Base-by-base conservation (phyloP, 2,888 invertebrate species). In the Diogma glabrata region DNA sequence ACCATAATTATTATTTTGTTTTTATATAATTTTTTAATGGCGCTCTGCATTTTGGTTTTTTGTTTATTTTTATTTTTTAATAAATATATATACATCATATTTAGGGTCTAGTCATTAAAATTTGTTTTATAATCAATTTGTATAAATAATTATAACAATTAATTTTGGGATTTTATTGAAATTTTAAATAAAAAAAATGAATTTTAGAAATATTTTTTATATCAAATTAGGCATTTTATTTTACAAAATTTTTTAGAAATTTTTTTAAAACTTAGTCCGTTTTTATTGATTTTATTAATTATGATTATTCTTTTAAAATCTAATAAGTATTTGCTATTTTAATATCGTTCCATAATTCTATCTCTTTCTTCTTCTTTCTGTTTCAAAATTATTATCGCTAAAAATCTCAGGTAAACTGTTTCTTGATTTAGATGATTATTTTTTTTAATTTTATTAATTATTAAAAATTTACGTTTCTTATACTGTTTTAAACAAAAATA, bases 31-130 rank as follows among this genome's bases (percentile, higher is more conserved):
- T 24, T 7, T 28, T 33, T 48, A 30, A 48, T 33, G 30, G 30
- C 22, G 48, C 48, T 48, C 30, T 48, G 30, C 48, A 48, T 48
- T 48, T 30, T 33, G 19, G 19, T 33, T 20, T 33, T 28, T n/a
- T 47, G 14, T 28, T 30, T 28, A 24, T 26, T 30, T 48, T 48
- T 12, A 33, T 48, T 16, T 12, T 48, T 20, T 48, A 22, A 17
- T 33, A 22, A 22, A 43, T n/a, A 22, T 43, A 43, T 22, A 22
- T 43, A 43, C 20, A 22, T 6, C 5, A 6, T 20, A 3, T 43
- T 22, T 20, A 5, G n/a, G n/a, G n/a, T n/a, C n/a, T n/a, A n/a
- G n/a, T n/a, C n/a, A n/a, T n/a, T n/a, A n/a, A n/a, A n/a, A n/a
- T n/a, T n/a, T n/a, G n/a, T n/a, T n/a, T n/a, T n/a, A n/a, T n/a